Evolutionary conservation across 2,888 invertebrate genomes (phyloP).

Genomic region (Morpho achilles): DNA sequence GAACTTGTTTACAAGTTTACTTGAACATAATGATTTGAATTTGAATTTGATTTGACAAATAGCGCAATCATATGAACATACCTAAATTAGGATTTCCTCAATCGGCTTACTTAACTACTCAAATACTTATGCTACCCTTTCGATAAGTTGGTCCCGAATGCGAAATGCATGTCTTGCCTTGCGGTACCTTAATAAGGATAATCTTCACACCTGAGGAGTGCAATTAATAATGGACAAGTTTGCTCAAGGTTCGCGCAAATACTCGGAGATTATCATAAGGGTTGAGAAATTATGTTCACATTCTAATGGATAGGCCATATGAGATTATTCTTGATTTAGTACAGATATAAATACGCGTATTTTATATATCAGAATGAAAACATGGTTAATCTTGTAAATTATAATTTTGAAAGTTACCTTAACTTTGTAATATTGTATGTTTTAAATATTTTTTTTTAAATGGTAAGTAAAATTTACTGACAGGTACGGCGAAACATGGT

Average conservation of each 20-base stretch:
- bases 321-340: constrained; percentile 12
- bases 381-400: no score
- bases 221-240: constrained; percentile 71
- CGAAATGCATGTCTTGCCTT: constrained; percentile 57
- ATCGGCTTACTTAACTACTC: constrained; percentile 26
- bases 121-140: constrained; percentile 36
- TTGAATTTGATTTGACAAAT: constrained; percentile 19
- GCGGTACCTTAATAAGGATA: constrained; percentile 72
- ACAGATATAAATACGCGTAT: no score
- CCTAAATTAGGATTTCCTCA: constrained; percentile 20
- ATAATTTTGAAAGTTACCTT: no score
- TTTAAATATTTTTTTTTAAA: no score
- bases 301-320: constrained; percentile 20
- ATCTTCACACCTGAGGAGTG: constrained; percentile 72
- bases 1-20: no score
- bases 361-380: no score
- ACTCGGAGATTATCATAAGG: constrained; percentile 45
- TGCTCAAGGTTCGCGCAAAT: constrained; percentile 48
- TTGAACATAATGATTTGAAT: background rate
- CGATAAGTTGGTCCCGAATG: constrained; percentile 34
- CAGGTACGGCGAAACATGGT: no score
- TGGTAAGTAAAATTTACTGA: no score
- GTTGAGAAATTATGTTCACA: constrained; percentile 29
- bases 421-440: no score
- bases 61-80: constrained; percentile 14